Evolutionary conservation across 1,140 invertebrate species (phyloP).

Genomic region (Drosophila arizonae): DNA sequence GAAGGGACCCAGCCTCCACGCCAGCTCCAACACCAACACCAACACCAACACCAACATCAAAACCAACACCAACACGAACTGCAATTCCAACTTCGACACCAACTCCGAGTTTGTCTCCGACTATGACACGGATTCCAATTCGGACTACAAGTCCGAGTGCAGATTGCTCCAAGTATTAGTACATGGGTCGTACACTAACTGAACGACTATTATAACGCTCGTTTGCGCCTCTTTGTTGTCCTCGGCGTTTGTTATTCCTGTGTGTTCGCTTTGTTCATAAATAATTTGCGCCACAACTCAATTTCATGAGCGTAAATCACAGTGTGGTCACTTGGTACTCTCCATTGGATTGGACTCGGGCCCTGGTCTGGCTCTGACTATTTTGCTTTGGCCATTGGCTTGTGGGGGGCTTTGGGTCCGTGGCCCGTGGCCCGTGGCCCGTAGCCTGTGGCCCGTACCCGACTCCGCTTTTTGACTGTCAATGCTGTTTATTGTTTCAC

Average conservation of each 20-base stretch:
- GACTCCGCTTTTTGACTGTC: slow-evolving; percentile 29
- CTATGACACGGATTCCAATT: slow-evolving; percentile 57
- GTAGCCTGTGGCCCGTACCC: background rate
- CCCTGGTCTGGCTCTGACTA: background rate
- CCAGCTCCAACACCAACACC: background rate
- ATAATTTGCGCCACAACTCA: slow-evolving; percentile 80
- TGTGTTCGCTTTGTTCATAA: slow-evolving; percentile 78
- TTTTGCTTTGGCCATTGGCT: background rate
- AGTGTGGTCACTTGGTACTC: slow-evolving; percentile 67
- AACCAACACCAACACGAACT: background rate
- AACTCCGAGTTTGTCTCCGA: slow-evolving; percentile 36
- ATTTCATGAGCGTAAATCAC: slow-evolving; percentile 81
- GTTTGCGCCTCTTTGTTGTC: slow-evolving; percentile 46
- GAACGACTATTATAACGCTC: slow-evolving; percentile 56
- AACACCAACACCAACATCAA: background rate
- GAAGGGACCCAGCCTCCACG: slow-evolving; percentile 32
- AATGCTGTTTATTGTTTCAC: slow-evolving; percentile 63
- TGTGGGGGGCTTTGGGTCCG: background rate
- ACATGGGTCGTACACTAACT: slow-evolving; percentile 41
- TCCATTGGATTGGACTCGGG: slow-evolving; percentile 30
- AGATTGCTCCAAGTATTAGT: slow-evolving; percentile 45
- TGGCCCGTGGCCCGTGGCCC: background rate
- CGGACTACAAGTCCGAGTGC: slow-evolving; percentile 45
- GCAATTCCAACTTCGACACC: background rate
- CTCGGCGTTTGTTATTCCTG: slow-evolving; percentile 42